Evolutionary conservation across 2,888 invertebrate genomes (phyloP).

Genomic region (Furcula furcula): DNA sequence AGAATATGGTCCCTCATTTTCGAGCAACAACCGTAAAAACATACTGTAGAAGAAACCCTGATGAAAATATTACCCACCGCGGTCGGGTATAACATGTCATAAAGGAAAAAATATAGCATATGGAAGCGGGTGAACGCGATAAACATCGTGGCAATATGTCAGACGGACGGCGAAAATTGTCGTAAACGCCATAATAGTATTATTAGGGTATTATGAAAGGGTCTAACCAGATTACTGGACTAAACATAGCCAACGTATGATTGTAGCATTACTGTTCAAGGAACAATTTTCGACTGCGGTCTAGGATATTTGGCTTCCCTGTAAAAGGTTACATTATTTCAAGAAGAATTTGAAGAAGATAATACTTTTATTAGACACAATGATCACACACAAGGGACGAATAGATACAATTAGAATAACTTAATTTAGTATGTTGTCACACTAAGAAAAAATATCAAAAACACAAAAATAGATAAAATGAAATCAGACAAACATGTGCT

Average conservation of each 20-base stretch:
- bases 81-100: slow-evolving; percentile 38
- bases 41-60: slow-evolving; percentile 32
- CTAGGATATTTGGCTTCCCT: too few species aligned
- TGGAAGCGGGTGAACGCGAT: slow-evolving; percentile 32
- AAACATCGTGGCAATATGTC: slow-evolving; percentile 47
- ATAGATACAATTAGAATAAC: too few species aligned
- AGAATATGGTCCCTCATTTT: slow-evolving; percentile 27
- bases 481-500: too few species aligned
- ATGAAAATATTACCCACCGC: slow-evolving; percentile 46
- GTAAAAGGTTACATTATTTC: too few species aligned
- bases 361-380: too few species aligned
- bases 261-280: slow-evolving; percentile 1
- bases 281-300: too few species aligned
- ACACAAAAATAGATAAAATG: too few species aligned
- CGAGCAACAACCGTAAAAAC: slow-evolving; percentile 27
- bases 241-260: slow-evolving; percentile 31
- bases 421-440: too few species aligned
- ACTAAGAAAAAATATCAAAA: too few species aligned
- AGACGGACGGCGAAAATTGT: slow-evolving; percentile 41
- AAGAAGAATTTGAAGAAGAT: too few species aligned
- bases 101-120: slow-evolving; percentile 45
- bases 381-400: too few species aligned
- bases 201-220: slow-evolving; percentile 36
- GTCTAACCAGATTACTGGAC: slow-evolving; percentile 46
- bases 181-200: slow-evolving; percentile 43